A percentile compares a stretch with the other conserved stretches of the same genome.
Evolutionary conservation across 53 echinoderm and acorn worm species (phyloP).

Genomic region (Holothuria scabra): DNA sequence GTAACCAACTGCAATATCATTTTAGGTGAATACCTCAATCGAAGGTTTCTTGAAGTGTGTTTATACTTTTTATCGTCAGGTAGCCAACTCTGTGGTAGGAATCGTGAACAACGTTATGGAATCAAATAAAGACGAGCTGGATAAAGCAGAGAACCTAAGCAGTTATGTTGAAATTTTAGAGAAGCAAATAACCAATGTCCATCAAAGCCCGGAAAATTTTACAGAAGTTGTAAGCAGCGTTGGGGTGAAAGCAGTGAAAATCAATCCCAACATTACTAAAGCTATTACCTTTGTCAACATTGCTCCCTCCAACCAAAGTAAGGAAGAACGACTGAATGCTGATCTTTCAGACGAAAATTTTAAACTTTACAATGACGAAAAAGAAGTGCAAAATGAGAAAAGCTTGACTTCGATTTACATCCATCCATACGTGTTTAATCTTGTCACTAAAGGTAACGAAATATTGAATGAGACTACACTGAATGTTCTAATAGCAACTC

Average conservation of each 20-base stretch:
- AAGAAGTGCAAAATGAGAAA: no score
- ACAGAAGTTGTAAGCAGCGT: constrained; percentile 17
- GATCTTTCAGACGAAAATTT: background rate
- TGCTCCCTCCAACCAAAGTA: background rate
- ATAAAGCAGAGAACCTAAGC: background rate
- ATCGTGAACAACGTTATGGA: constrained; percentile 25
- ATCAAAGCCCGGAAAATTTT: constrained; percentile 16
- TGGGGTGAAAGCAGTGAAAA: constrained; percentile 25
- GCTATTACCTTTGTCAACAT: constrained; percentile 5
- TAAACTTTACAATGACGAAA: no score
- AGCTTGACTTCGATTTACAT: no score
- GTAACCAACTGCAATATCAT: no score
- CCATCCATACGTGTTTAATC: no score
- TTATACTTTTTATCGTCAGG: background rate
- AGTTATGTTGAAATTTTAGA: constrained; percentile 1
- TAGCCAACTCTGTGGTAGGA: constrained; percentile 24
- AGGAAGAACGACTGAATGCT: background rate
- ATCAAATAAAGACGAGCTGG: background rate
- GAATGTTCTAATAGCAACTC: no score
- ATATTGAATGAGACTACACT: no score
- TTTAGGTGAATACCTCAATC: background rate
- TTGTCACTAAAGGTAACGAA: no score
- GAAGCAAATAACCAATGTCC: constrained; percentile 19
- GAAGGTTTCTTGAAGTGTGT: background rate
- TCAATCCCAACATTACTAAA: constrained; percentile 10